Evolutionary conservation across 1,140 invertebrate genomes (phyloP).

Genomic region (Macrobrachium rosenbergii): DNA sequence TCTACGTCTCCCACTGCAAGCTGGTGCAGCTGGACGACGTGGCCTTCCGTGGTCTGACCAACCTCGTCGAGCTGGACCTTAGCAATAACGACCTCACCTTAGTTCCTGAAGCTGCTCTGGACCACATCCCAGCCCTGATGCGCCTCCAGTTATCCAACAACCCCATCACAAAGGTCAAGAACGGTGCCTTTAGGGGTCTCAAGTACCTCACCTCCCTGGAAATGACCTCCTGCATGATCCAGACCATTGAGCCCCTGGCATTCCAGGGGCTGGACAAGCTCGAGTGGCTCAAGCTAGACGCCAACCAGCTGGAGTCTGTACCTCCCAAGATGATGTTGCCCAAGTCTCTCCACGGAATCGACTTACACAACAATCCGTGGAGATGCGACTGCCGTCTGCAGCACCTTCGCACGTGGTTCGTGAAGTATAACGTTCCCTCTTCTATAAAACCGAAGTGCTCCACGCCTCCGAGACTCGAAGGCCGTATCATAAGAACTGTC

Average conservation of each 20-base stretch:
- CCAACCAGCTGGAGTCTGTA: constrained; percentile 81
- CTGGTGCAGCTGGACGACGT: constrained; percentile 86
- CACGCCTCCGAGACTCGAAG: constrained; percentile 71
- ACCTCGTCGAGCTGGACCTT: constrained; percentile 89
- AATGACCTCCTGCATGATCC: constrained; percentile 84
- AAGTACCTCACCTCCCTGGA: constrained; percentile 86
- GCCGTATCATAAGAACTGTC: constrained; percentile 78
- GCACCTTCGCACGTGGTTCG: constrained; percentile 86
- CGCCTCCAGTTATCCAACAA: constrained; percentile 83
- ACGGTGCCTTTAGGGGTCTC: constrained; percentile 81
- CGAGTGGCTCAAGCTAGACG: constrained; percentile 85
- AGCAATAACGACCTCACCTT: constrained; percentile 84
- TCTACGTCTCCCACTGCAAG: constrained; percentile 85
- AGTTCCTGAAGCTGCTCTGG: constrained; percentile 83
- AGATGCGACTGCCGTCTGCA: constrained; percentile 88
- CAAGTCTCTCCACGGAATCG: constrained; percentile 80
- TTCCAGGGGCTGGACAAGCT: constrained; percentile 83
- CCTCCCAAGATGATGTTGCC: constrained; percentile 67
- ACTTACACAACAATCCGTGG: constrained; percentile 93
- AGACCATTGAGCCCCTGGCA: constrained; percentile 81
- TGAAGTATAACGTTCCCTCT: constrained; percentile 85
- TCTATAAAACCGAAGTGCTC: constrained; percentile 82
- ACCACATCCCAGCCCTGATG: constrained; percentile 80
- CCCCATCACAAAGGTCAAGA: constrained; percentile 83
- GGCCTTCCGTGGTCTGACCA: constrained; percentile 86